Conservation (phyloP, 2,113 vertebrate species). For the Corythornis vintsioides region DNA sequence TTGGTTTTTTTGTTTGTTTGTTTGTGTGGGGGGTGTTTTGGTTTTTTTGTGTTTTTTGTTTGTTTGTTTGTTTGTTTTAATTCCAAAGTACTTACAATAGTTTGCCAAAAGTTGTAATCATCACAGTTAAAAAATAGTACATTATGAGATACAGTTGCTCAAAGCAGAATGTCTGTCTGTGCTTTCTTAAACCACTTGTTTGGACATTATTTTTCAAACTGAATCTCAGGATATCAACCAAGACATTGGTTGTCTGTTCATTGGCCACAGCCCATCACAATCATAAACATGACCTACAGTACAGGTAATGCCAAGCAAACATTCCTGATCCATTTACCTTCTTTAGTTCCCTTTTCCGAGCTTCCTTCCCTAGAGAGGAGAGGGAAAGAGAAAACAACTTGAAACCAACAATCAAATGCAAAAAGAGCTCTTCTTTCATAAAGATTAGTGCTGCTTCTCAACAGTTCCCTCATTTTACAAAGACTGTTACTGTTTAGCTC, state of each 20-base stretch:
- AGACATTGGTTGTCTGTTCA: neutral
- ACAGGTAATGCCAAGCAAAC: neutral
- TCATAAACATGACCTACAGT: neutral
- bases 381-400: neutral
- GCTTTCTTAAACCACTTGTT: neutral
- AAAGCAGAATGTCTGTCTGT: neutral
- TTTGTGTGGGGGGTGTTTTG: too few species aligned
- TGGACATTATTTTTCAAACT: neutral
- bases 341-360: slow-evolving; percentile 95
- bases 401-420: neutral
- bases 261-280: neutral
- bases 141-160: neutral
- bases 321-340: slow-evolving; percentile 80
- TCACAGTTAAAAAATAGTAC: neutral
- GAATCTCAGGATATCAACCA: neutral
- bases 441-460: neutral
- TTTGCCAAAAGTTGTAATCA: neutral
- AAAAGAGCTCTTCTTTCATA: neutral
- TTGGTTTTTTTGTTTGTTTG: too few species aligned
- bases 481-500: neutral
- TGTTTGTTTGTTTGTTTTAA: neutral
- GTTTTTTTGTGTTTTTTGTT: neutral
- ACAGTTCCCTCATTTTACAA: neutral
- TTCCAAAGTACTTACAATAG: neutral
- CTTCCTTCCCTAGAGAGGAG: slow-evolving; percentile 90